Conservation (phyloP, 1,140 invertebrate genomes). For the Melitaea cinxia region DNA sequence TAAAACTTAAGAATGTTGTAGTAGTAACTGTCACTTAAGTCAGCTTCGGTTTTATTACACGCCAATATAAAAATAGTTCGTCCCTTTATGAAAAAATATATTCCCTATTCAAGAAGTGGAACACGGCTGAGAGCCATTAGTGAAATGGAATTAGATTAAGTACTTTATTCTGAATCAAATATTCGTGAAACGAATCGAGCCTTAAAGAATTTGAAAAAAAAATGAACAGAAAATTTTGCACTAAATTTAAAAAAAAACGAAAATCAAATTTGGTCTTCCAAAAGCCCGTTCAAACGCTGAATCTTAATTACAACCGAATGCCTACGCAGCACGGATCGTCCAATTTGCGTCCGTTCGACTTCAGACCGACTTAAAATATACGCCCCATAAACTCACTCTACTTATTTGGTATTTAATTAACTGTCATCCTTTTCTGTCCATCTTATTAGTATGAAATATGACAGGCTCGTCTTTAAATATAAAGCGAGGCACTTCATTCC, state of each 20-base stretch:
- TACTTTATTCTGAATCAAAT: not conserved
- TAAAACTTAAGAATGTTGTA: not conserved
- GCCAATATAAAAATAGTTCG: no score
- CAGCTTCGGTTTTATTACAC: no score
- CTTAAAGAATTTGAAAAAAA: not conserved
- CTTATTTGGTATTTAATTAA: constrained; percentile 40
- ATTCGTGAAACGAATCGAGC: not conserved
- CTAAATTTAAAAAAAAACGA: constrained; percentile 10
- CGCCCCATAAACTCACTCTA: constrained; percentile 26
- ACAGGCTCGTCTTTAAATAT: constrained; percentile 19
- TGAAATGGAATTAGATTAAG: no score
- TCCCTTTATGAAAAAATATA: no score
- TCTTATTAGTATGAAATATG: constrained; percentile 41
- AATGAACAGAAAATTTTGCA: constrained; percentile 9
- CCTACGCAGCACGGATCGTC: constrained; percentile 28
- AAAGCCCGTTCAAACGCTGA: constrained; percentile 17
- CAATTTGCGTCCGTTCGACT: constrained; percentile 27
- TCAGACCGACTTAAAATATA: constrained; percentile 32
- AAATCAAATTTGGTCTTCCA: constrained; percentile 5
- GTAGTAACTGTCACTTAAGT: not conserved
- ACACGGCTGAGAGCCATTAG: no score
- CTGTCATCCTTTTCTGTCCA: constrained; percentile 36
- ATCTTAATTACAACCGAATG: constrained; percentile 30
- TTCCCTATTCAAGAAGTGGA: no score
- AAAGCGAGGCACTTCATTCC: constrained; percentile 18